Evolutionary conservation across 2,113 vertebrate species (phyloP).

Genomic region (Pseudorectes ferrugineus): DNA sequence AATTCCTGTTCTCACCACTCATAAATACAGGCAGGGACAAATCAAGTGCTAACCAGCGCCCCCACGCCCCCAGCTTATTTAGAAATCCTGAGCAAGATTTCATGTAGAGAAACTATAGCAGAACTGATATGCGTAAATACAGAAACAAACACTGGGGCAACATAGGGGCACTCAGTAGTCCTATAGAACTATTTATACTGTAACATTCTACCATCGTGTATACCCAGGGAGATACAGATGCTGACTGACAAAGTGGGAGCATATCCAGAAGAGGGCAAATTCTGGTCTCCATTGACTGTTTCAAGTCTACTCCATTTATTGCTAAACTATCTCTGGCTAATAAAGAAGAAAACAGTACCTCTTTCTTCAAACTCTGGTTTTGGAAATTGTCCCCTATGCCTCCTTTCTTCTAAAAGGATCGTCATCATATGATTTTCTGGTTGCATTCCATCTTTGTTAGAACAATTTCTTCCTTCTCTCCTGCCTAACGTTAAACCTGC

Average conservation of each 20-base stretch:
- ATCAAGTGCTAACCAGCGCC: background rate
- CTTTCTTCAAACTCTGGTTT: background rate
- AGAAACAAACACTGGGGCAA: background rate
- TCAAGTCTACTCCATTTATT: background rate
- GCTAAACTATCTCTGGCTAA: background rate
- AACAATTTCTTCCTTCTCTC: background rate
- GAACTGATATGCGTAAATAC: background rate
- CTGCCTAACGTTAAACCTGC: background rate
- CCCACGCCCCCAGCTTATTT: accelerated
- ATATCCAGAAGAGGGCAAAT: background rate
- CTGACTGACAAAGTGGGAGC: background rate
- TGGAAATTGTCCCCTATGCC: background rate
- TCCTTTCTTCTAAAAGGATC: background rate
- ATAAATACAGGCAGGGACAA: background rate
- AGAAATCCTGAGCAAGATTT: background rate
- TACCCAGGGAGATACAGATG: background rate
- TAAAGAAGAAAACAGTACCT: background rate
- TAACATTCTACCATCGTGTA: background rate
- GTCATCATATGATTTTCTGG: background rate
- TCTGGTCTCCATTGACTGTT: background rate
- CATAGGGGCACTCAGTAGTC: background rate
- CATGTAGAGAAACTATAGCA: background rate
- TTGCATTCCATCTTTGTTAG: background rate
- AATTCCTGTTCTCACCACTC: background rate
- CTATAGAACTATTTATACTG: background rate